Evolutionary conservation across 2,797 vertebrate species (phyloP).

Genomic region (Scomberomorus guttatus): DNA sequence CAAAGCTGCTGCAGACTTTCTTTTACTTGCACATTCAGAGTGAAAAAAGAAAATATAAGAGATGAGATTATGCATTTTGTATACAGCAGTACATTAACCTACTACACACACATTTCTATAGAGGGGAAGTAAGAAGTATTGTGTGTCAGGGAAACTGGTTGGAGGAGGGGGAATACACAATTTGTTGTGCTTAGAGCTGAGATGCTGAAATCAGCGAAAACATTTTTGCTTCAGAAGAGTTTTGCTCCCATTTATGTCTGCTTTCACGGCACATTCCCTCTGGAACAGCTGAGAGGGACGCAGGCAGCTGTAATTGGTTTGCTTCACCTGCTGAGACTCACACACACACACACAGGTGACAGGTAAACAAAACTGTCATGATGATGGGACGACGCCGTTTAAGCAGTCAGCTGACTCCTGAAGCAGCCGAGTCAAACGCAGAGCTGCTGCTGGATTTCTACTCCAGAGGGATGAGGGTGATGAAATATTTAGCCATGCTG

Average conservation of each 20-base stretch:
- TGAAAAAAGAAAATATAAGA: background rate
- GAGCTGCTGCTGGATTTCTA: background rate
- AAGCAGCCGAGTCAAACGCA: background rate
- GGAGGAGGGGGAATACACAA: conserved; percentile 37
- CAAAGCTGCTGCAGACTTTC: conserved; percentile 1
- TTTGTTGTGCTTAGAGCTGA: conserved; percentile 57
- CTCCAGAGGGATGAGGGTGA: conserved; percentile 9
- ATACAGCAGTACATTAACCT: background rate
- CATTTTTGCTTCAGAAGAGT: conserved; percentile 49
- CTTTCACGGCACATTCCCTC: conserved; percentile 58
- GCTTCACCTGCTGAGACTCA: conserved; percentile 42
- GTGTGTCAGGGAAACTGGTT: conserved; percentile 23
- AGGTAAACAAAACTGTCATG: conserved; percentile 50
- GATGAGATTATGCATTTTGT: background rate
- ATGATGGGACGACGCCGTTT: conserved; percentile 3
- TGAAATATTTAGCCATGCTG: conserved; percentile 37
- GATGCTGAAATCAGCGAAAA: conserved; percentile 70
- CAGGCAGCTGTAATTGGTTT: conserved; percentile 48
- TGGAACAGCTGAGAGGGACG: conserved; percentile 34
- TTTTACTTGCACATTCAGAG: no score
- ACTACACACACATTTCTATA: background rate
- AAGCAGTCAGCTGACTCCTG: conserved; percentile 32
- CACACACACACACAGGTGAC: conserved; percentile 39
- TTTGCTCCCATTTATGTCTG: conserved; percentile 50
- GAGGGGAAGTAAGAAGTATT: conserved; percentile 5